A percentile compares a stretch with the other conserved stretches of the same genome.
Evolutionary conservation across 2,113 vertebrate species (phyloP).

Genomic region (Equus quagga): DNA sequence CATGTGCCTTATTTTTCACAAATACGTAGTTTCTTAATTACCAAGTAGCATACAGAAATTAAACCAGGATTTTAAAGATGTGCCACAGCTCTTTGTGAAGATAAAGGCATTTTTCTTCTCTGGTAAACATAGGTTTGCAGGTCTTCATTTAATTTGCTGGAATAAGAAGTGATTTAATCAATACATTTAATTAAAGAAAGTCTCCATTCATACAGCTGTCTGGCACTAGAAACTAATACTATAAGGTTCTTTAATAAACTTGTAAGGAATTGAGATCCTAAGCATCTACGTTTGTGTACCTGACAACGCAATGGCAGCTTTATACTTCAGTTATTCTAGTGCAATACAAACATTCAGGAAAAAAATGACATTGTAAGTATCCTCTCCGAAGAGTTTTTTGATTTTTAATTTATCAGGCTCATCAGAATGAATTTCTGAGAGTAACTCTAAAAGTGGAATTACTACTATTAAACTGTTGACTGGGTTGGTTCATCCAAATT

Average conservation of each 20-base stretch:
- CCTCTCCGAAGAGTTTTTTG: not conserved
- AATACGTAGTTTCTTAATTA: slow-evolving; percentile 19
- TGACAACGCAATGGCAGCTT: not conserved
- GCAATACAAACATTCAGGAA: not conserved
- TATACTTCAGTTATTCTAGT: not conserved
- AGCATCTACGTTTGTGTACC: not conserved
- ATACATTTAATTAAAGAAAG: not conserved
- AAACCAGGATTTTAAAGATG: slow-evolving; percentile 19
- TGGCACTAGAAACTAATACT: not conserved
- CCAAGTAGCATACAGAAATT: not conserved
- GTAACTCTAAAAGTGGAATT: not conserved
- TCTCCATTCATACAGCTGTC: not conserved
- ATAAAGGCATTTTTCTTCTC: slow-evolving; percentile 20
- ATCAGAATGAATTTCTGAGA: not conserved
- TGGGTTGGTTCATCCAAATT: not conserved
- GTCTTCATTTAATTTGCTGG: slow-evolving; percentile 81
- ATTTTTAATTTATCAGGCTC: not conserved
- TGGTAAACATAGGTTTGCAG: not conserved
- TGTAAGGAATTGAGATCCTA: not conserved
- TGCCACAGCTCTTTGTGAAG: slow-evolving; percentile 18
- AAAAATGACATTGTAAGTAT: not conserved
- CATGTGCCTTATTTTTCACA: not conserved
- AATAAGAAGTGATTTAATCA: slow-evolving; percentile 47
- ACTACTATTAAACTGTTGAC: not conserved
- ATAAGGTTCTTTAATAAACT: not conserved